These are phyloP conservation scores for Eupeodes latifasciatus DNA, from an alignment of 2,888 invertebrate species.

Conservation along the genomic window DNA sequence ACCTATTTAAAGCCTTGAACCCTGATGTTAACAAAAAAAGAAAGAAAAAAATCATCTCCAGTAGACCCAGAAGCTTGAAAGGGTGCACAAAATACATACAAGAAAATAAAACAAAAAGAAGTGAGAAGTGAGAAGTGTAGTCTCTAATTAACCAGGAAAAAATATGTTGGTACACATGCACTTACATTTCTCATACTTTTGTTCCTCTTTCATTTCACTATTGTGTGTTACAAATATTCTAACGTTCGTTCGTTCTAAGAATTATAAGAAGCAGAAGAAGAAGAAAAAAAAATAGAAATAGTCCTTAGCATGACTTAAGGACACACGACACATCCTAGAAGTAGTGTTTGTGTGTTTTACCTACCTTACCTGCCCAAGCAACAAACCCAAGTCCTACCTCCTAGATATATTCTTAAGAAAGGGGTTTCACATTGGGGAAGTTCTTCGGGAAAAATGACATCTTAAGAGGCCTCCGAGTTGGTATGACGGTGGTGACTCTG, in stretches of 20 bases:
- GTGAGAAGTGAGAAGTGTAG: constrained; percentile 28
- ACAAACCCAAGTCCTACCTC: background rate
- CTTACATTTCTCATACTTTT: constrained; percentile 24
- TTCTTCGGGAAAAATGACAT: constrained; percentile 53
- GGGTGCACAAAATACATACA: background rate
- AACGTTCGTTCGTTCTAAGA: constrained; percentile 3
- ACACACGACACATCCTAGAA: constrained; percentile 50
- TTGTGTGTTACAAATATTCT: constrained; percentile 25
- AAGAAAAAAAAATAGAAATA: constrained; percentile 21
- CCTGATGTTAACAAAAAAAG: background rate
- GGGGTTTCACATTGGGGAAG: constrained; percentile 31
- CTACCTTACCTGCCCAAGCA: background rate
- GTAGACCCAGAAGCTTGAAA: background rate
- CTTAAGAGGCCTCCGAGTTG: constrained; percentile 48
- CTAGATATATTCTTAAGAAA: background rate
- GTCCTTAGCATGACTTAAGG: constrained; percentile 65
- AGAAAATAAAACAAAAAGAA: background rate
- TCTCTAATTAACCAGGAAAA: constrained; percentile 61
- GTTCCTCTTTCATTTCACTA: constrained; percentile 3
- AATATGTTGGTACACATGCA: constrained; percentile 29
- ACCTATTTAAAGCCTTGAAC: constrained; percentile 51
- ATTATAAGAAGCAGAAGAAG: constrained; percentile 16
- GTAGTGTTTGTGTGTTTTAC: constrained; percentile 28
- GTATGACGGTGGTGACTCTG: constrained; percentile 15
- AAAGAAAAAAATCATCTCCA: background rate